Evolutionary conservation across 37 sponge, comb jelly and placozoan species (phyloP).

Genomic region (Petrosia ficiformis): DNA sequence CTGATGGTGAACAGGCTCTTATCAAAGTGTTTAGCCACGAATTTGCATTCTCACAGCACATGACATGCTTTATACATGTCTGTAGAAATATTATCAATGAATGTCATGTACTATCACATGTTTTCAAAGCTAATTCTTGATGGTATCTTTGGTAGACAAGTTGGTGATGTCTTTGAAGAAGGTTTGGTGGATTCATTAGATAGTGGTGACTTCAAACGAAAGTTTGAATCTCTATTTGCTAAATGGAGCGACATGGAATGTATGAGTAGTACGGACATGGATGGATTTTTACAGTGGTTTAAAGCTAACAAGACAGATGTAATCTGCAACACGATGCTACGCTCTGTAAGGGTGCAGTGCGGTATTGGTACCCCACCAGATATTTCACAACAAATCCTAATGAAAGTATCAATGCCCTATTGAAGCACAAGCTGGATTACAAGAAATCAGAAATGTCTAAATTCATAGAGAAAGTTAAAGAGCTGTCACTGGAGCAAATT

Average conservation of each 20-base stretch:
- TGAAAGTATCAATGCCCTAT: conserved; percentile 13
- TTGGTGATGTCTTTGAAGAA: conserved; percentile 17
- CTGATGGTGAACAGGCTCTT: conserved; percentile 34
- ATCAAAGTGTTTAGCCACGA: conserved; percentile 19
- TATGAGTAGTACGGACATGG: not conserved
- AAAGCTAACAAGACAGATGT: conserved; percentile 1
- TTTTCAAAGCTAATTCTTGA: conserved; percentile 4
- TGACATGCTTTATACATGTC: conserved; percentile 37
- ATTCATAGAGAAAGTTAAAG: conserved; percentile 25
- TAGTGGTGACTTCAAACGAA: conserved; percentile 6
- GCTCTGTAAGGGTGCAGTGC: conserved; percentile 16
- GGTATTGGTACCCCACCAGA: conserved; percentile 35
- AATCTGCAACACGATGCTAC: conserved; percentile 12
- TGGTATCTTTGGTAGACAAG: conserved; percentile 27
- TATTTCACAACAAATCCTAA: not conserved
- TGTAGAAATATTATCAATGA: conserved; percentile 26
- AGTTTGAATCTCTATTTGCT: not conserved
- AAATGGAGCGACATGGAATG: not conserved
- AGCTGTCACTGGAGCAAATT: conserved; percentile 33
- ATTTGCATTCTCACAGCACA: conserved; percentile 10
- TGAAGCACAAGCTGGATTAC: conserved; percentile 39
- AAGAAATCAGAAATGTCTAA: conserved; percentile 22
- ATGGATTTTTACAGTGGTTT: conserved; percentile 2
- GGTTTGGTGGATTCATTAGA: conserved; percentile 32
- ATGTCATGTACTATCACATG: not conserved